Base-by-base conservation (phyloP, 2,113 vertebrate genomes). In the Dasyornis broadbenti region DNA sequence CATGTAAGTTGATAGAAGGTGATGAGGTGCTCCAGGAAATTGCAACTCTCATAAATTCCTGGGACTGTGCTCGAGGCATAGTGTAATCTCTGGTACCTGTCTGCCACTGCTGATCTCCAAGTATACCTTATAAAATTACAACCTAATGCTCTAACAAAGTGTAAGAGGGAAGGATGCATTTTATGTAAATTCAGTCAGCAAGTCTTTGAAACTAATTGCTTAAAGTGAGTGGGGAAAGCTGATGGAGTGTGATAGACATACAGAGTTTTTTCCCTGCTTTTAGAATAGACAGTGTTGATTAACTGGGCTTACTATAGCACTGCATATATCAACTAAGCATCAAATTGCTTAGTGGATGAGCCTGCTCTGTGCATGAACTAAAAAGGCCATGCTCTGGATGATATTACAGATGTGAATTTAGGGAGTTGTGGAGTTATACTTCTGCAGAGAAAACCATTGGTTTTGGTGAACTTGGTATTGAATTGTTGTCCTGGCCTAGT, bases 181-280 rank as follows among this genome's bases (percentile, higher is more conserved):
- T 96, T 83, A 90, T 94, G 86, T 77, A 93, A 90, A 96, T 94
- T 76, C 61, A 80, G 63, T 47, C 86, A 77, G 90, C 86, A 93
- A 92, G 44, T 69, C 71, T 92, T 89, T 86, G 63, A 80, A 96
- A 77, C 19, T 78, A 83, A 95, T 95, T 92, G 50, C 71, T 86
- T 83, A 10, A 92, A 90, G 75, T 65, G 80, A 89, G 79, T 81
- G 90, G 68, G 28, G 82, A 92, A 93, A 83, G 59, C 64, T 94
- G 89, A 89, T 94, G 72, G 75, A 70, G 59, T 92, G 86, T 94
- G 95, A 92, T 86, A 94, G 93, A 95, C 92, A 82, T 30, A 66
- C 5, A 75, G 54, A 81, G 3, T 11, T 39, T 79, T 82, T 70
- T 76, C 64, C 24, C 35, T 90, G 54, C 54, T 86, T 93, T 93